Evolutionary conservation across 2,113 vertebrate genomes (phyloP).

Genomic region (Verasper variegatus): DNA sequence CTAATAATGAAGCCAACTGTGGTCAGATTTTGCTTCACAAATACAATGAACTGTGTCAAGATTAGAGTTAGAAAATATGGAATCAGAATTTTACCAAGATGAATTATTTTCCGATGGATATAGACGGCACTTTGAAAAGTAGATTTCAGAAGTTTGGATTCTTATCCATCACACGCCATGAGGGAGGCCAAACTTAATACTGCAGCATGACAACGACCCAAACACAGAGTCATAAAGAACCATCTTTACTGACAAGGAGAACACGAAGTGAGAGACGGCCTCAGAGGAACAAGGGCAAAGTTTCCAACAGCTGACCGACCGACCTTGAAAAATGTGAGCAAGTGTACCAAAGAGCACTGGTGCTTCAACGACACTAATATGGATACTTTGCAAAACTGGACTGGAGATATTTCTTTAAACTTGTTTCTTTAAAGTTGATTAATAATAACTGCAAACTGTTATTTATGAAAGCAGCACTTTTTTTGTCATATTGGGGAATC

Average conservation of each 20-base stretch:
- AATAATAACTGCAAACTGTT: no score
- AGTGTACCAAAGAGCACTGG: no score
- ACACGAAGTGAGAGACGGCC: neutral
- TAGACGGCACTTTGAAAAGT: neutral
- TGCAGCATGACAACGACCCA: neutral
- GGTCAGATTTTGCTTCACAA: neutral
- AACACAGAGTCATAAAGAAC: neutral
- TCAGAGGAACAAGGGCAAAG: no score
- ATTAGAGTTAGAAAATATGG: neutral
- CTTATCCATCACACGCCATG: neutral
- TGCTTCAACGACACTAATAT: no score
- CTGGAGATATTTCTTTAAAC: no score
- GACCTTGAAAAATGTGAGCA: no score
- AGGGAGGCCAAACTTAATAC: no score
- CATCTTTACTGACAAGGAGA: neutral
- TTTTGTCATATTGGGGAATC: no score
- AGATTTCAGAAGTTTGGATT: neutral
- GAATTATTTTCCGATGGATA: neutral
- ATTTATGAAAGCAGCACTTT: no score
- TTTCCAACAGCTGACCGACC: no score
- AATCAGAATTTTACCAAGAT: neutral
- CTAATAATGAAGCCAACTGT: neutral
- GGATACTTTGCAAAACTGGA: no score
- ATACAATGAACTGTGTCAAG: neutral
- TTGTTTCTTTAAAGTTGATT: no score